A percentile compares a stretch with the other conserved stretches of the same genome.
phyloP scores from a whole-genome alignment of 2,888 invertebrate genomes.

The Latrodectus hesperus region DNA sequence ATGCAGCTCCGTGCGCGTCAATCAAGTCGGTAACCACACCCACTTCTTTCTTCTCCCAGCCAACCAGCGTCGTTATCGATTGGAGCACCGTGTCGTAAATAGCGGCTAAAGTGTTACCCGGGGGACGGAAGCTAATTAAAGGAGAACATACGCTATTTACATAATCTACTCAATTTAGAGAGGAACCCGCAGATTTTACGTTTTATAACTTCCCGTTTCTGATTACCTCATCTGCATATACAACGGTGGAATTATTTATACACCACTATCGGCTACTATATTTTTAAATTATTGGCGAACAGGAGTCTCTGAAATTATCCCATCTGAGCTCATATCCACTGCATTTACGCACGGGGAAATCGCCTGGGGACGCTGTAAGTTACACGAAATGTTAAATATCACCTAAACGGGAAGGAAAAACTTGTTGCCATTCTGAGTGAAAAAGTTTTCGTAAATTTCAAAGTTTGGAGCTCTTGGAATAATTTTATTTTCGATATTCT shows the following conservation, averaged over 20 bases:
- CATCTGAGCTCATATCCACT: conserved; percentile 8
- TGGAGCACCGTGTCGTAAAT: conserved; percentile 45
- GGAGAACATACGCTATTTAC: conserved; percentile 60
- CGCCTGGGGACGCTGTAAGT: conserved; percentile 20
- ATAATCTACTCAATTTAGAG: conserved; percentile 65
- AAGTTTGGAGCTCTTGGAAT: neutral
- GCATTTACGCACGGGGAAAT: neutral
- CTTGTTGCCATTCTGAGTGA: conserved; percentile 25
- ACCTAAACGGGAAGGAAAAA: conserved; percentile 5
- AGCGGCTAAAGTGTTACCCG: conserved; percentile 57
- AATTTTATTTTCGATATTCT: neutral
- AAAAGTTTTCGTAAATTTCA: conserved; percentile 13
- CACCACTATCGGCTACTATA: conserved; percentile 34
- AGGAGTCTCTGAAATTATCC: conserved; percentile 22
- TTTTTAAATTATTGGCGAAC: conserved; percentile 48
- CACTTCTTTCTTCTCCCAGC: conserved; percentile 37
- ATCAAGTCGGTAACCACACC: conserved; percentile 41
- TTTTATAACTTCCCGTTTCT: conserved; percentile 57
- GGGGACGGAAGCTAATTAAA: conserved; percentile 51
- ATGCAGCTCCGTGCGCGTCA: conserved; percentile 41
- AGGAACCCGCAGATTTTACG: conserved; percentile 65
- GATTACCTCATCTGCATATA: conserved; percentile 62
- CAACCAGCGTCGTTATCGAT: conserved; percentile 59
- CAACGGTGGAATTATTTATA: conserved; percentile 42
- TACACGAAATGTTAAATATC: conserved; percentile 45